phyloP scores from a whole-genome alignment of 2,113 vertebrate species.

The Neogale vison region DNA sequence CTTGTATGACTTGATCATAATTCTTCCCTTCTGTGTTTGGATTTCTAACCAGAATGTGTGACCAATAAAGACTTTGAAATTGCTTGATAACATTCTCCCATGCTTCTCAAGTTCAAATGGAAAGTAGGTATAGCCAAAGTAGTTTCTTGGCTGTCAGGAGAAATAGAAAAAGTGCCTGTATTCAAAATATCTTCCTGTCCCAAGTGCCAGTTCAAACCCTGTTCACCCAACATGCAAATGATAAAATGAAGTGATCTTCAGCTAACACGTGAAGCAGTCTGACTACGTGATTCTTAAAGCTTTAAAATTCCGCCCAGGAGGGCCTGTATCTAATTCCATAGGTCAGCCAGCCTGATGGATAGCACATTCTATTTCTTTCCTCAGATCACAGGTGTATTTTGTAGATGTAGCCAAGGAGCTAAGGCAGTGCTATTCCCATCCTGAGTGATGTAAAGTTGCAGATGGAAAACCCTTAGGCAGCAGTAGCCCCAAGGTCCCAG shows the following conservation, averaged over 20 bases:
- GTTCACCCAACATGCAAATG: not conserved
- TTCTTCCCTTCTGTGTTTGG: not conserved
- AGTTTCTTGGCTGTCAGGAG: not conserved
- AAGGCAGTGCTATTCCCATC: not conserved
- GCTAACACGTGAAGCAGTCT: not conserved
- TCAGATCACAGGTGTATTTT: not conserved
- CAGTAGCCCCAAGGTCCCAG: not conserved
- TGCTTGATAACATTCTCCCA: not conserved
- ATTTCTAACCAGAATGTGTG: not conserved
- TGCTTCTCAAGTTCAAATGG: slow-evolving; percentile 18
- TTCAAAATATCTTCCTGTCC: not conserved
- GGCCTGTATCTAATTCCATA: not conserved
- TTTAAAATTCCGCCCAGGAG: not conserved
- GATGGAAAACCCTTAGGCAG: not conserved
- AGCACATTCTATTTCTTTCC: not conserved
- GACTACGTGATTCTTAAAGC: not conserved
- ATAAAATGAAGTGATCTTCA: not conserved
- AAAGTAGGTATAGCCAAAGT: not conserved
- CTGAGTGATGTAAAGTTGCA: not conserved
- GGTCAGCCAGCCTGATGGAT: not conserved
- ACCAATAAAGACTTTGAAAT: not conserved
- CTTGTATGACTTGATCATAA: not conserved
- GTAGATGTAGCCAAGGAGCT: not conserved
- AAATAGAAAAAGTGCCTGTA: not conserved
- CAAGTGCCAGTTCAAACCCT: not conserved